A percentile compares a stretch with the other conserved stretches of the same genome.
These are phyloP conservation scores for Nesospiza acunhae DNA, from an alignment of 2,113 vertebrate species.

Conservation along the genomic window DNA sequence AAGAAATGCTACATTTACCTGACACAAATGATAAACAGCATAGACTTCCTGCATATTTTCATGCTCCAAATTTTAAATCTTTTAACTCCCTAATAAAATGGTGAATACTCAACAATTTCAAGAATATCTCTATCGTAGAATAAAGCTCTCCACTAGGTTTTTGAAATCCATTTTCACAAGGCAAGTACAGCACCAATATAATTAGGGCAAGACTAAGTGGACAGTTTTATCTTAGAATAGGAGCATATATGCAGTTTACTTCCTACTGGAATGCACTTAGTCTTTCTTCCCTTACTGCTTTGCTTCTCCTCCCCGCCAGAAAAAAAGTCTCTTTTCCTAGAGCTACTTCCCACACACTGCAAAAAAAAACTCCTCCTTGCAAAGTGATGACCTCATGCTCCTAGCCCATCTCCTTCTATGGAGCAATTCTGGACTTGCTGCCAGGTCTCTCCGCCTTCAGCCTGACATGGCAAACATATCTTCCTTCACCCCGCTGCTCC, in stretches of 20 bases:
- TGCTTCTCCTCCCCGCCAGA: not conserved
- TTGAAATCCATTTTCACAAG: not conserved
- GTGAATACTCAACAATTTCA: not conserved
- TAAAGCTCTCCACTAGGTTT: not conserved
- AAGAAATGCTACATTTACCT: not conserved
- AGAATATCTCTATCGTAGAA: not conserved
- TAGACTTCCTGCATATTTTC: not conserved
- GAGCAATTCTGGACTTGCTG: not conserved
- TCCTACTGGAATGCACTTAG: not conserved
- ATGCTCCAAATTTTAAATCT: not conserved
- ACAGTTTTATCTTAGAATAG: not conserved
- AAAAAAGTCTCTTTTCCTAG: not conserved
- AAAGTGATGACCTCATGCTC: conserved; percentile 46
- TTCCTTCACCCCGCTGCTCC: not conserved
- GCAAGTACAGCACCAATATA: not conserved
- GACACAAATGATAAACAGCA: not conserved
- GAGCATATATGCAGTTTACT: not conserved
- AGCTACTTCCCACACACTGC: not conserved
- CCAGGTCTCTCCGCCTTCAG: conserved; percentile 8
- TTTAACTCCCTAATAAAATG: not conserved
- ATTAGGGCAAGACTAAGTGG: not conserved
- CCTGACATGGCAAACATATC: not conserved
- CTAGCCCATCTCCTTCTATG: conserved; percentile 14
- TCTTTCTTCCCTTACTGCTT: not conserved
- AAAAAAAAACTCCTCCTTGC: not conserved